phyloP scores from a whole-genome alignment of 2,888 invertebrate genomes.

The Altica lythri region DNA sequence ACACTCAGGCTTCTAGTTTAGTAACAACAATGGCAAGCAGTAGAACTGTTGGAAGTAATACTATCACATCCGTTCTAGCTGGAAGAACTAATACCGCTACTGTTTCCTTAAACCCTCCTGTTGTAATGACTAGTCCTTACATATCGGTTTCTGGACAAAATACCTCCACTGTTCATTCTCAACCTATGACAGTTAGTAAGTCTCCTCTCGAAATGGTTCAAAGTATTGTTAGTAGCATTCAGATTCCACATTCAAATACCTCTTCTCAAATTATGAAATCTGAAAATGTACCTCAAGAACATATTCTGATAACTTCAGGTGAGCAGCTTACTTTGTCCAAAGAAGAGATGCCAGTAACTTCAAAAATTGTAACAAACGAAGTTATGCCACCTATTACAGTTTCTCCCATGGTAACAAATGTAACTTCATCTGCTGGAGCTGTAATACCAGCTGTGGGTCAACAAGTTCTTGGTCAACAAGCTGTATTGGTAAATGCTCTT shows the following conservation, averaged over 20 bases:
- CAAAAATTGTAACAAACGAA: slow-evolving; percentile 39
- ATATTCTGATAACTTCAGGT: slow-evolving; percentile 76
- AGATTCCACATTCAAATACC: slow-evolving; percentile 60
- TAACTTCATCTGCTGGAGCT: slow-evolving; percentile 68
- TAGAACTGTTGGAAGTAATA: slow-evolving; percentile 77
- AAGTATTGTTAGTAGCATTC: slow-evolving; percentile 73
- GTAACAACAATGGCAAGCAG: slow-evolving; percentile 73
- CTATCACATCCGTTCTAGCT: slow-evolving; percentile 79
- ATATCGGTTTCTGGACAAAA: slow-evolving; percentile 39
- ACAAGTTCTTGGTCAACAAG: slow-evolving; percentile 74
- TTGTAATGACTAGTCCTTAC: slow-evolving; percentile 56
- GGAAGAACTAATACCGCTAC: slow-evolving; percentile 78
- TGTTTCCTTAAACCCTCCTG: slow-evolving; percentile 71
- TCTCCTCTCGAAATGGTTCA: slow-evolving; percentile 80
- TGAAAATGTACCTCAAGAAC: slow-evolving; percentile 64
- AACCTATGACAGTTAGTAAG: slow-evolving; percentile 57
- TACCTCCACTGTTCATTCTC: slow-evolving; percentile 31
- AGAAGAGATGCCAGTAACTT: slow-evolving; percentile 64
- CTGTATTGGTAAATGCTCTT: slow-evolving; percentile 80
- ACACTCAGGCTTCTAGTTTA: slow-evolving; percentile 50
- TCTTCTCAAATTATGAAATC: slow-evolving; percentile 44
- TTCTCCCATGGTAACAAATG: slow-evolving; percentile 68
- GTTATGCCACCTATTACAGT: slow-evolving; percentile 65
- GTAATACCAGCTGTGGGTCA: slow-evolving; percentile 67
- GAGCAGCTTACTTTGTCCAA: slow-evolving; percentile 74